Base-by-base conservation (phyloP, 2,797 vertebrate genomes). In the Lateolabrax maculatus region DNA sequence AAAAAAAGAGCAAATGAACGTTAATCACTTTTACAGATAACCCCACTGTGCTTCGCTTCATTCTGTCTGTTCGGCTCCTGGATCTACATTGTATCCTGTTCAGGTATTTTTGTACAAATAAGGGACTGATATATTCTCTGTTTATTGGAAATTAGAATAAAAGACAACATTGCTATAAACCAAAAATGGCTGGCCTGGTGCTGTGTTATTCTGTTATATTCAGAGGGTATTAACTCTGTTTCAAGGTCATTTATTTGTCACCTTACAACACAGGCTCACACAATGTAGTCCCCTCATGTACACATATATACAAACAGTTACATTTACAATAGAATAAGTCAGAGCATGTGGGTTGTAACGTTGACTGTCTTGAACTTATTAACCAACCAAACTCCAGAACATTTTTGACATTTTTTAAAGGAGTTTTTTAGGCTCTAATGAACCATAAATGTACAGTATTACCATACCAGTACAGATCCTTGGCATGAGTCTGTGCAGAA, bases 51-150 rank as follows among this genome's bases (percentile, higher is more conserved):
- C 95, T 97, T 96, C 95, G 94, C 96, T 97, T 96, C 94, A 93
- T 96, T 96, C 90, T 97, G 96, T 96, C 95, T 96, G 94, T 96
- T 95, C 87, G 93, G 95, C 96, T 97, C 95, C 94, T 97, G 96
- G 96, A 96, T 96, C 95, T 80, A 95, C 96, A 96, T 95, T 98
- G 96, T 98, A 97, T 97, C 96, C 96, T 96, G 92, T 98, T 99
- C 97, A 97, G 97, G 97, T 98, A 99, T 99, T 99, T 99, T 99
- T 99, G 97, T 99, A 99, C 96, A 97, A 97, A 97, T 96, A 97
- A 97, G 96, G 96, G 97, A 98, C 96, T 97, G 97, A 96, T 97
- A 94, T 96, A 97, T 97, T 94, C 91, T 98, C 96, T 98, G 96
- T 97, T 98, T 94, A 97, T 97, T 97, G 97, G 96, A 97, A 96